Base-by-base conservation (phyloP, 2,113 vertebrate genomes). In the Cyprinodon brontotheroides region DNA sequence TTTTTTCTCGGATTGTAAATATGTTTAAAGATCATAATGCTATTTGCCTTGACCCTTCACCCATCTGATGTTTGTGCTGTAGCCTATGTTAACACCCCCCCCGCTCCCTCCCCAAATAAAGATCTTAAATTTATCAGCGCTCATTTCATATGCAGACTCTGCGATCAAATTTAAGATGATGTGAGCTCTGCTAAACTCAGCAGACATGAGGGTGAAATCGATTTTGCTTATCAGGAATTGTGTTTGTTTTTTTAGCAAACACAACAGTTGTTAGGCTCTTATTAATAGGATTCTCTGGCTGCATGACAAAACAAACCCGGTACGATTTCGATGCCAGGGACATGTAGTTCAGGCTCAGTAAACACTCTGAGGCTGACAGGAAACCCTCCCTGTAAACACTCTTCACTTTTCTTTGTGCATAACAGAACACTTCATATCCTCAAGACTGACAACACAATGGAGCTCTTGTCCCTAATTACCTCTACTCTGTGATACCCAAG, bases 311-410 rank as follows among this genome's bases (percentile, higher is more conserved):
- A 50, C 6, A 62, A 39, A 36, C 14, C 10, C 20, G 62, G 40
- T 74, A n/a, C 62, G n/a, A 70, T 11, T 17, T 5, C 14, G 20
- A 57, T 20, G 4, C 38, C 9, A 14, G 61, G 37, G n/a, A 74
- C 70, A 63, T 37, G 12, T 20, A 74, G 60, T 80, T 80, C 40
- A 65, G 36, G 39, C 9, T 74, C 40, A 39, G 61, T 74, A 57
- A 64, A 75, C 37, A 38, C 40, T 29, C 38, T 37, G 61, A 17
- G 50, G 11, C 53, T 67, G 74, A 67, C 75, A 83, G 87, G 87
- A 87, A 85, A 47, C 17, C 60, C n/a, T 65, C 60, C 65, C 37
- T 41, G 50, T 76, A 82, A 80, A 85, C 75, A 86, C 72, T 53
- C 57, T 68, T 70, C 48, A 72, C 39, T 69, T 74, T 39, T 60